These are phyloP conservation scores for Anolis sagrei DNA, from an alignment of 2,113 vertebrate species.

Conservation along the genomic window DNA sequence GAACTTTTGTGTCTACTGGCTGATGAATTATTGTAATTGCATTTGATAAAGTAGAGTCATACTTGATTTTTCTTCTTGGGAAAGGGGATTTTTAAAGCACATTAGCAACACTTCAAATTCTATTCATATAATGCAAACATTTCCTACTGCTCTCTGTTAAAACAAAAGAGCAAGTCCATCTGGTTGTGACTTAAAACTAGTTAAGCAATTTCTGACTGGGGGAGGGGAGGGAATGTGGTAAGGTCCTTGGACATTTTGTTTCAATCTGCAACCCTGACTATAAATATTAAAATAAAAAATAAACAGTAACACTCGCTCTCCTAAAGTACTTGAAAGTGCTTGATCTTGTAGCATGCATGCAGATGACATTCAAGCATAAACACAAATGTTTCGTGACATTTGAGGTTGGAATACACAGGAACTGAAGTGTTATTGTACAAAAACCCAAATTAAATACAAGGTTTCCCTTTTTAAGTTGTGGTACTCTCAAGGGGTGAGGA, in stretches of 20 bases:
- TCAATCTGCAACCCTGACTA: conserved; percentile 46
- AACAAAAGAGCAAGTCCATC: conserved; percentile 35
- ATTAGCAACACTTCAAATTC: conserved; percentile 69
- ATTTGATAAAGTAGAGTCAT: conserved; percentile 75
- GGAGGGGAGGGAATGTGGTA: not conserved
- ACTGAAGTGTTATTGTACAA: conserved; percentile 45
- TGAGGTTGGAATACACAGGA: conserved; percentile 10
- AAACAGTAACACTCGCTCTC: conserved; percentile 37
- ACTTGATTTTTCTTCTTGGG: conserved; percentile 67
- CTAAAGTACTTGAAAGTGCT: conserved; percentile 32
- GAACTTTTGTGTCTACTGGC: conserved; percentile 74
- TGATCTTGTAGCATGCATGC: not conserved
- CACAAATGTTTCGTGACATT: conserved; percentile 15
- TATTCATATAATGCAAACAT: conserved; percentile 66
- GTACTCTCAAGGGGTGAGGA: not conserved
- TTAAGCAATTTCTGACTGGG: conserved; percentile 29
- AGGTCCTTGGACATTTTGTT: conserved; percentile 27
- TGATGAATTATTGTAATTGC: conserved; percentile 75
- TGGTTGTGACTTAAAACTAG: conserved; percentile 46
- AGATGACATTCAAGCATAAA: conserved; percentile 31
- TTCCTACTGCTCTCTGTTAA: conserved; percentile 59
- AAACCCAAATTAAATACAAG: conserved; percentile 36
- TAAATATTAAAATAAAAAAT: conserved; percentile 41
- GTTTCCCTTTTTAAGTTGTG: conserved; percentile 1
- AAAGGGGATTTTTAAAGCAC: conserved; percentile 67